Evolutionary conservation across 2,888 invertebrate genomes (phyloP).

Genomic region (Pollenia griseotomentosa): DNA sequence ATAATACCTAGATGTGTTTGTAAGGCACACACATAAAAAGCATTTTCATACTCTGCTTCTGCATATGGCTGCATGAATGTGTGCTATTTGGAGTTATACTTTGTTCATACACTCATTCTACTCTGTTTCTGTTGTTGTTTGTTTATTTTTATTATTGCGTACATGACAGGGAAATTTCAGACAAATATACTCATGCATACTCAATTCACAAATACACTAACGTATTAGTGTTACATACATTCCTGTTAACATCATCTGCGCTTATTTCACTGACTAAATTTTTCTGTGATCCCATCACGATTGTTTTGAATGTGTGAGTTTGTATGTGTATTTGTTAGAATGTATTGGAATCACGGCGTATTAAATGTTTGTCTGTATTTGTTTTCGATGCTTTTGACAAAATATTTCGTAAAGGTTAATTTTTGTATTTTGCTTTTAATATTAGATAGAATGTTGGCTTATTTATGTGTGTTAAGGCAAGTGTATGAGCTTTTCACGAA

Average conservation of each 20-base stretch:
- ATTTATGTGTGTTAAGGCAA: too few species aligned
- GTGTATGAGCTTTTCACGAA: too few species aligned
- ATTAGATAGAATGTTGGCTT: too few species aligned
- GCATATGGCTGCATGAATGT: constrained; percentile 59
- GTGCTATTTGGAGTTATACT: constrained; percentile 46
- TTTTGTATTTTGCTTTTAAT: background rate
- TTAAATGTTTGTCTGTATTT: background rate
- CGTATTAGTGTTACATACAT: background rate
- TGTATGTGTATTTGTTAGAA: constrained; percentile 19
- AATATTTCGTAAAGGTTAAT: constrained; percentile 16
- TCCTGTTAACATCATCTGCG: background rate
- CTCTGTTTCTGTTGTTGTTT: constrained; percentile 29
- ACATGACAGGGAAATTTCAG: constrained; percentile 26
- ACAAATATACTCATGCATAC: background rate
- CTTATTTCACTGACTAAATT: background rate
- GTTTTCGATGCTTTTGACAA: constrained; percentile 26
- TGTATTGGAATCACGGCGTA: constrained; percentile 14
- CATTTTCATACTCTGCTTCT: background rate
- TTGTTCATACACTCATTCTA: constrained; percentile 37
- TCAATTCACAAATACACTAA: background rate
- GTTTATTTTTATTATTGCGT: constrained; percentile 70
- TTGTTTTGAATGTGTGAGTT: constrained; percentile 22
- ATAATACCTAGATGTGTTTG: constrained; percentile 12
- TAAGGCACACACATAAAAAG: background rate
- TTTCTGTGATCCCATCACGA: constrained; percentile 61